Conservation (phyloP, 1,140 invertebrate species). For the Grapholita molesta region DNA sequence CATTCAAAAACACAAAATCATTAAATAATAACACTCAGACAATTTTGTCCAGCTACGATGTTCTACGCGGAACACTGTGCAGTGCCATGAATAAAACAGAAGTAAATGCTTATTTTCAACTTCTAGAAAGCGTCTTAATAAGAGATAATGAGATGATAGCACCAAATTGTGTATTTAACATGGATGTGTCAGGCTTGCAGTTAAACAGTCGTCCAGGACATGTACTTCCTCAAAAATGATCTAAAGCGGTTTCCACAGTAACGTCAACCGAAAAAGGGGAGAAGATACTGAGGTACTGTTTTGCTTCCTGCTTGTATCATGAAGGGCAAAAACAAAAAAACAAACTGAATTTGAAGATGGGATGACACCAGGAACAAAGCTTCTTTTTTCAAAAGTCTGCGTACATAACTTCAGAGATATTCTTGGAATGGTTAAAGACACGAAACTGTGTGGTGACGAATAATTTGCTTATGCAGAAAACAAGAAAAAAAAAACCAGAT, state of each 20-base stretch:
- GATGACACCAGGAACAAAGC: not conserved
- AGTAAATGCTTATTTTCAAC: too few species aligned
- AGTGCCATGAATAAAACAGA: too few species aligned
- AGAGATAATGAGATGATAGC: too few species aligned
- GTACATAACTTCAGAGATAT: not conserved
- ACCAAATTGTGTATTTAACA: not conserved
- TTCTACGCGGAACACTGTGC: too few species aligned
- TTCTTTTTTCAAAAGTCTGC: not conserved
- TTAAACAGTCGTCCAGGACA: constrained; percentile 16
- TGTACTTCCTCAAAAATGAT: constrained; percentile 14
- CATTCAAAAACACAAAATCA: too few species aligned
- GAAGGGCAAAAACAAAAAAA: not conserved
- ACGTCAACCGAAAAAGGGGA: constrained; percentile 18
- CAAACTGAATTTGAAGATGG: not conserved
- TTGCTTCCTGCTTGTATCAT: constrained; percentile 10
- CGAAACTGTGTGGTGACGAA: too few species aligned
- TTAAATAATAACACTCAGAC: too few species aligned
- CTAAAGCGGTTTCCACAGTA: constrained; percentile 13
- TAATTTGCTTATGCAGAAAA: too few species aligned
- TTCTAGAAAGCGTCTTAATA: too few species aligned
- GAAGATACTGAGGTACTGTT: constrained; percentile 3
- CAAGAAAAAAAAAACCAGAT: too few species aligned
- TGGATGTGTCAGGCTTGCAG: constrained; percentile 12
- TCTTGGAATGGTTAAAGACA: not conserved
- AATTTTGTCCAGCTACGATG: too few species aligned